A percentile compares a stretch with the other conserved stretches of the same genome.
These are phyloP conservation scores for Strigops habroptila DNA, from an alignment of 2,113 vertebrate species.

Conservation along the genomic window DNA sequence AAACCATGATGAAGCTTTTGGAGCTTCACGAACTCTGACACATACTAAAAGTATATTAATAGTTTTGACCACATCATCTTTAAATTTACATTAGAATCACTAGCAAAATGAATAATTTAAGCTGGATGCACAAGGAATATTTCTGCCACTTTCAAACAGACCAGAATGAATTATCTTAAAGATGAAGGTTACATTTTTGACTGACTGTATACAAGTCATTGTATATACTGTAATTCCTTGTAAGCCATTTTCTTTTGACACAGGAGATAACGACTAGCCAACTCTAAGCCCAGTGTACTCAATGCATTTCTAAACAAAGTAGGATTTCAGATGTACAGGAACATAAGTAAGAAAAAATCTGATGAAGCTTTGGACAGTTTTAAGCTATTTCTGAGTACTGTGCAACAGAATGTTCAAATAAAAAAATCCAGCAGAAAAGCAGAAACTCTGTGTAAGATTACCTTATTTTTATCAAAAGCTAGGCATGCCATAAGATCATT, in stretches of 20 bases:
- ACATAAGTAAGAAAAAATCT: background rate
- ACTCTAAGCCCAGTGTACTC: background rate
- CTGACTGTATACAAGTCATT: background rate
- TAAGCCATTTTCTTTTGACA: background rate
- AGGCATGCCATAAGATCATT: conserved; percentile 75
- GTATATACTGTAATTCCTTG: background rate
- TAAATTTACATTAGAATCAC: background rate
- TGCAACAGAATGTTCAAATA: background rate
- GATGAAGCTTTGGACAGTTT: background rate
- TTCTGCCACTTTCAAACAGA: background rate
- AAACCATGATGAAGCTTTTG: background rate
- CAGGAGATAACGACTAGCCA: background rate
- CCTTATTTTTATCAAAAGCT: conserved; percentile 69
- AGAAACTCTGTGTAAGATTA: conserved; percentile 36
- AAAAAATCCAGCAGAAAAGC: background rate
- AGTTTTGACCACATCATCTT: background rate
- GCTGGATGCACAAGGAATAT: background rate
- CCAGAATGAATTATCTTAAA: background rate
- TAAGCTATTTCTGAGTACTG: background rate
- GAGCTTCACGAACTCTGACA: background rate
- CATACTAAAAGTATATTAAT: background rate
- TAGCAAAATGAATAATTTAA: background rate
- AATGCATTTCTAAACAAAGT: background rate
- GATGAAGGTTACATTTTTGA: background rate
- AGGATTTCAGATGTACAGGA: background rate